Evolutionary conservation across 2,113 vertebrate genomes (phyloP).

Genomic region (Phrynocephalus versicolor): DNA sequence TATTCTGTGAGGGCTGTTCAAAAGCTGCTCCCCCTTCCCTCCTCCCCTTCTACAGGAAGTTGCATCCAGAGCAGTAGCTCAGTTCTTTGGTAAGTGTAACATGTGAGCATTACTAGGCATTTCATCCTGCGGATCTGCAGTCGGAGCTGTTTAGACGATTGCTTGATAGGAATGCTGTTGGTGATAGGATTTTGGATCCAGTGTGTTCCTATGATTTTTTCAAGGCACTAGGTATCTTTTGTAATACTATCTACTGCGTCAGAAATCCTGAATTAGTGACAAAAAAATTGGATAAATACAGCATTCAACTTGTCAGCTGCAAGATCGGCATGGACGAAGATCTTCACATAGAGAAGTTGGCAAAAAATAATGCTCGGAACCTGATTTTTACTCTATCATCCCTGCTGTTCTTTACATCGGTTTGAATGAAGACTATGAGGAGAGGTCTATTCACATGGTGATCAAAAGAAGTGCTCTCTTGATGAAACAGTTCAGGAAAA

Average conservation of each 20-base stretch:
- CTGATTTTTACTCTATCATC: constrained; percentile 45
- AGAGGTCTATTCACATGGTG: constrained; percentile 67
- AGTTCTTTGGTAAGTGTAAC: constrained; percentile 73
- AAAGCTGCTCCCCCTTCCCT: constrained; percentile 34
- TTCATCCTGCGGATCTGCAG: constrained; percentile 75
- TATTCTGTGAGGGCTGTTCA: constrained; percentile 65
- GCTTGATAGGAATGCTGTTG: constrained; percentile 64
- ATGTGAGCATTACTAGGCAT: constrained; percentile 81
- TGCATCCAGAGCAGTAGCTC: constrained; percentile 69
- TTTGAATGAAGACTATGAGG: constrained; percentile 75
- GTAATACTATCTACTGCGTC: constrained; percentile 50
- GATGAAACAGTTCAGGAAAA: constrained; percentile 72
- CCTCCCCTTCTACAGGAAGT: constrained; percentile 73
- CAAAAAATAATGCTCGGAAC: constrained; percentile 70
- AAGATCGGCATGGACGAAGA: constrained; percentile 70
- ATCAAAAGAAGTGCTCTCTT: constrained; percentile 72
- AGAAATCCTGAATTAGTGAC: constrained; percentile 40
- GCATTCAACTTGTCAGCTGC: constrained; percentile 65
- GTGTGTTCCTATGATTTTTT: neutral
- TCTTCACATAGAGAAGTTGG: constrained; percentile 75
- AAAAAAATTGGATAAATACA: constrained; percentile 47
- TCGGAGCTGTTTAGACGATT: constrained; percentile 63
- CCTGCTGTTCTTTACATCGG: constrained; percentile 36
- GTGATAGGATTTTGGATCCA: constrained; percentile 16
- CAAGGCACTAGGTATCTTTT: constrained; percentile 28